Percentiles rank a stretch among this genome's conserved stretches.
Conservation (phyloP, 2,888 invertebrate species). For the Caenorhabditis imperialis region DNA sequence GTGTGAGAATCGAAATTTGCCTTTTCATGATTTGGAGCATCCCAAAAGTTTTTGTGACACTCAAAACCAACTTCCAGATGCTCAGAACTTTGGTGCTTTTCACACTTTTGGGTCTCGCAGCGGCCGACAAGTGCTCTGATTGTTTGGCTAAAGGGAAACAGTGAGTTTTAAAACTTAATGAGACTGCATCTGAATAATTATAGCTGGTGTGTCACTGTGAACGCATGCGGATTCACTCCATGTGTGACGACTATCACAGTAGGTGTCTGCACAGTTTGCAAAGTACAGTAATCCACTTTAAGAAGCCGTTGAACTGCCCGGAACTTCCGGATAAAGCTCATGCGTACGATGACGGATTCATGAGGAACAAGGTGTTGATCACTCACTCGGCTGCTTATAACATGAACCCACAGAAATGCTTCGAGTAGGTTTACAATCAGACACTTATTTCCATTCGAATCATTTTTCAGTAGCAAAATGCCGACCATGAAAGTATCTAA, state of each 20-base stretch:
- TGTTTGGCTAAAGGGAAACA: conserved; percentile 37
- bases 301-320: conserved; percentile 56
- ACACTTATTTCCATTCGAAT: neutral
- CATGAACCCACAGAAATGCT: conserved; percentile 60
- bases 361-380: conserved; percentile 57
- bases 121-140: conserved; percentile 38
- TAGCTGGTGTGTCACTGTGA: conserved; percentile 46
- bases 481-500: conserved; percentile 44
- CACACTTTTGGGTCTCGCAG: conserved; percentile 9
- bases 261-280: neutral
- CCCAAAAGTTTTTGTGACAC: neutral
- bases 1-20: too few species aligned
- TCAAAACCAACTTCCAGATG: neutral
- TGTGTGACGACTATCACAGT: conserved; percentile 41
- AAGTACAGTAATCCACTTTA: conserved; percentile 3
- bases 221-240: conserved; percentile 37
- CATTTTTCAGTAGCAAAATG: conserved; percentile 48
- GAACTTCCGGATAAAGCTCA: conserved; percentile 47
- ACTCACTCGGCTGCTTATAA: conserved; percentile 58
- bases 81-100: neutral
- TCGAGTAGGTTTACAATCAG: conserved; percentile 26
- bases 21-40: too few species aligned
- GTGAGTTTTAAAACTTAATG: conserved; percentile 14
- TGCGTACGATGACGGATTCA: conserved; percentile 56
- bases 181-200: neutral